Percentiles rank a stretch among this genome's conserved stretches.
Evolutionary conservation across 2,113 vertebrate genomes (phyloP).

Genomic region (Nyctibius bracteatus): DNA sequence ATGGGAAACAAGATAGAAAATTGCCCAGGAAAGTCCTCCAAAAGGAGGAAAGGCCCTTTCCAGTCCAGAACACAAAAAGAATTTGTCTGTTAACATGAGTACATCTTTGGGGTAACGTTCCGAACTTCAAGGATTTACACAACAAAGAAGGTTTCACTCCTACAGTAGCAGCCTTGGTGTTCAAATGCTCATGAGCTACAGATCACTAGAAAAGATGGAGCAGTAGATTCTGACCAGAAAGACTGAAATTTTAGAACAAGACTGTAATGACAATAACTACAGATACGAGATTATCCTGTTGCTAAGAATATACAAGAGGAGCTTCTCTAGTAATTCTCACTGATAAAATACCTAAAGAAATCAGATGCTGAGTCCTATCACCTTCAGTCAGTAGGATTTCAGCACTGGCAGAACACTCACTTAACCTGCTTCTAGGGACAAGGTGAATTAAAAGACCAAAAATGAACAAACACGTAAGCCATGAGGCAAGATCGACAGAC

Average conservation of each 20-base stretch:
- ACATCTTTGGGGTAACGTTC: neutral
- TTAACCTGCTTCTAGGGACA: neutral
- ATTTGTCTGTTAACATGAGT: neutral
- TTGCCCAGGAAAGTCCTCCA: neutral
- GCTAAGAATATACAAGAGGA: neutral
- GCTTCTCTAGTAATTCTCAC: neutral
- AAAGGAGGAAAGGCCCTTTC: neutral
- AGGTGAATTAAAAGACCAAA: neutral
- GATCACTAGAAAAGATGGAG: neutral
- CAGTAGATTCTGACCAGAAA: neutral
- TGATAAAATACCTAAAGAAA: neutral
- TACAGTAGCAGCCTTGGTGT: neutral
- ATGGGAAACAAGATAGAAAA: neutral
- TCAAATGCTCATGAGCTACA: neutral
- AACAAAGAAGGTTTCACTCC: neutral
- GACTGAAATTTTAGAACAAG: neutral
- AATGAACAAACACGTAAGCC: rapidly evolving
- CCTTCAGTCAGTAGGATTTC: neutral
- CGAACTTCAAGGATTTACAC: neutral
- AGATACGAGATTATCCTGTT: neutral
- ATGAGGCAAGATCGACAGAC: neutral
- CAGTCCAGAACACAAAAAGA: neutral
- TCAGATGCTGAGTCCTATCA: neutral
- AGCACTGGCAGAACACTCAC: neutral
- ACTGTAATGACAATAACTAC: neutral